Evolutionary conservation across 1,140 invertebrate genomes (phyloP), one percentile per base, ranked within the genome.

Genomic region (fruit fly (Drosophila melanogaster)): DNA sequence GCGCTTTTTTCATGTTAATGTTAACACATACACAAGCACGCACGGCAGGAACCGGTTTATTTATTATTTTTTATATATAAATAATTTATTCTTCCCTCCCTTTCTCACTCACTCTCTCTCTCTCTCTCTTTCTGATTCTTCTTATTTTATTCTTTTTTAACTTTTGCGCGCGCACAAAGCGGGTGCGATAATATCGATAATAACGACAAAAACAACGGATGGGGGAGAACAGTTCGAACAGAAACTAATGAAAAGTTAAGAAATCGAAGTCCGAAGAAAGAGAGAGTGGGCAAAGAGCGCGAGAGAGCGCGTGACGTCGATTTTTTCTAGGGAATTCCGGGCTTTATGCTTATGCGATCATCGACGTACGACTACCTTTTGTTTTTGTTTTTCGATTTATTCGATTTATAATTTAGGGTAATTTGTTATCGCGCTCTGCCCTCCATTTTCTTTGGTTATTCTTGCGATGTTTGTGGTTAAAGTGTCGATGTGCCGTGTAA

Each of bases 321-420:
- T 76, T 53, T 80, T 56, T 72, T 86, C 35, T 79, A 76, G 84
- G 84, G 80, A 90, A 84, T 89, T 90, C 84, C 79, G 73, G 77
- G 77, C 85, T 90, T 89, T 89, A 90, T 89, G 84, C 84, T 83
- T 83, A 89, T 87, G 79, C 79, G 84, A 87, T 89, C 84, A 89
- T 87, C 78, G 55, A 41, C 30, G 8, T 7, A 30, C 8, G 8
- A 30, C 66, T 26, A 65, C 38, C 50, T 76, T 58, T 76, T 77
- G 66, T 74, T 81, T 64, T 83, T 83, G 75, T 79, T 70, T 24
- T 53, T 75, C 30, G 30, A 30, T 10, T 30, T 38, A 38, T 38
- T 61, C 79, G 83, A 71, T 76, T 75, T 67, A 87, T 79, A 87
- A 75, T 66, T 87, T 38, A 35, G 22, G 22, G 47, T 50, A 50